phyloP scores from a whole-genome alignment of 2,113 vertebrate genomes.

The Leptobrachium leishanense region DNA sequence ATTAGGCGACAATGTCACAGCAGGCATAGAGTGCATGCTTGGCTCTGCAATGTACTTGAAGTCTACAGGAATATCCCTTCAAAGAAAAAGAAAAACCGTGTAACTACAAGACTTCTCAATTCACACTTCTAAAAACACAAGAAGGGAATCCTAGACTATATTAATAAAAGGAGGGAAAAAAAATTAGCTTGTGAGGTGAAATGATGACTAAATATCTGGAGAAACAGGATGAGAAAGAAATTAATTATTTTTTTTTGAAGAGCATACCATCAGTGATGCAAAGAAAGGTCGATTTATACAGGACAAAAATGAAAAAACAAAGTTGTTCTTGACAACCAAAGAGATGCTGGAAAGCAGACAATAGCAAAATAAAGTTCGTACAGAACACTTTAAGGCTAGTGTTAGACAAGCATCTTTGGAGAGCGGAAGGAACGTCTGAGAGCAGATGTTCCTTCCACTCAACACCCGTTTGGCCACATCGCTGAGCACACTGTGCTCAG shows the following conservation, averaged over 20 bases:
- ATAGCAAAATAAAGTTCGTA: neutral
- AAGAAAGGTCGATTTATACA: neutral
- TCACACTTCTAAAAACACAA: too few species aligned
- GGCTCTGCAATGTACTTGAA: conserved; percentile 99
- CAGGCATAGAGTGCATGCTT: conserved; percentile 99
- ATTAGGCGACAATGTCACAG: conserved; percentile 95
- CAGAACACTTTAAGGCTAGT: too few species aligned
- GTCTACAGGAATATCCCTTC: conserved; percentile 98
- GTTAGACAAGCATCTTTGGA: too few species aligned
- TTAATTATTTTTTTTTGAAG: too few species aligned
- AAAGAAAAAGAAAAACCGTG: conserved; percentile 54
- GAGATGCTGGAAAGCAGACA: neutral
- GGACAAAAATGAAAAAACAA: neutral
- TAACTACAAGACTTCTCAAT: too few species aligned
- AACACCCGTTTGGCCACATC: too few species aligned
- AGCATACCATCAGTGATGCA: neutral
- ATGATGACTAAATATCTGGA: neutral
- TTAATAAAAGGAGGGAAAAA: neutral
- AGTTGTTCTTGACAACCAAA: neutral
- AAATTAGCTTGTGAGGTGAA: conserved; percentile 2
- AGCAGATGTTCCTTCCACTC: too few species aligned
- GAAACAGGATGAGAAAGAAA: too few species aligned
- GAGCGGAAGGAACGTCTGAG: too few species aligned
- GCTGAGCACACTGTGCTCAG: too few species aligned
- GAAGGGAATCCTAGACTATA: too few species aligned